Evolutionary conservation across 2,888 invertebrate species (phyloP).

Genomic region (Drosophila kuntzei): DNA sequence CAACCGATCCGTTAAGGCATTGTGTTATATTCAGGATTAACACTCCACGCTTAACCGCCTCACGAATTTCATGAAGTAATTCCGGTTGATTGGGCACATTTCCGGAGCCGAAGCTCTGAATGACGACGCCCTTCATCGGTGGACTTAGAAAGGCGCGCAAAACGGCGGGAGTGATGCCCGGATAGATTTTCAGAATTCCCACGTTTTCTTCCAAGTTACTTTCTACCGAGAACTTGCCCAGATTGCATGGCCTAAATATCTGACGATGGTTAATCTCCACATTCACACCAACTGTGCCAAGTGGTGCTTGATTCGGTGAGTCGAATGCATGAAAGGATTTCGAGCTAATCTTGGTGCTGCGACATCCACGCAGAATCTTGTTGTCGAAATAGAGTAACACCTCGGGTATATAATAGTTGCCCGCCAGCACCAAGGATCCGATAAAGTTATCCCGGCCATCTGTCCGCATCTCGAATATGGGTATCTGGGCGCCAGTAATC

Average conservation of each 20-base stretch:
- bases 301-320: conserved; percentile 92
- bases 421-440: conserved; percentile 94
- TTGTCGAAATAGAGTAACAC: conserved; percentile 96
- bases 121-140: conserved; percentile 92
- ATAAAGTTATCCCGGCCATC: conserved; percentile 98
- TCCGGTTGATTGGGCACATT: conserved; percentile 95
- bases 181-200: conserved; percentile 94
- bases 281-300: conserved; percentile 93
- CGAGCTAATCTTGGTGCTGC: conserved; percentile 81
- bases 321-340: conserved; percentile 83
- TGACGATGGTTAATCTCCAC: conserved; percentile 87
- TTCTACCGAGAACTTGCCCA: conserved; percentile 90
- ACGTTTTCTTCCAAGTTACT: conserved; percentile 92
- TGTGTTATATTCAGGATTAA: conserved; percentile 97
- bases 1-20: conserved; percentile 93
- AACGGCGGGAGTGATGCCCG: conserved; percentile 93
- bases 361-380: conserved; percentile 94
- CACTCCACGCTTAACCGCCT: conserved; percentile 91
- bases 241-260: conserved; percentile 87
- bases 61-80: conserved; percentile 89
- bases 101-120: conserved; percentile 97
- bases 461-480: conserved; percentile 96
- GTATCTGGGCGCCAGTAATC: conserved; percentile 97
- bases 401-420: conserved; percentile 95
- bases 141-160: conserved; percentile 90